A percentile compares a stretch with the other conserved stretches of the same genome.
Conservation (phyloP, 1,140 invertebrate genomes). For the Drosophila tristis region DNA sequence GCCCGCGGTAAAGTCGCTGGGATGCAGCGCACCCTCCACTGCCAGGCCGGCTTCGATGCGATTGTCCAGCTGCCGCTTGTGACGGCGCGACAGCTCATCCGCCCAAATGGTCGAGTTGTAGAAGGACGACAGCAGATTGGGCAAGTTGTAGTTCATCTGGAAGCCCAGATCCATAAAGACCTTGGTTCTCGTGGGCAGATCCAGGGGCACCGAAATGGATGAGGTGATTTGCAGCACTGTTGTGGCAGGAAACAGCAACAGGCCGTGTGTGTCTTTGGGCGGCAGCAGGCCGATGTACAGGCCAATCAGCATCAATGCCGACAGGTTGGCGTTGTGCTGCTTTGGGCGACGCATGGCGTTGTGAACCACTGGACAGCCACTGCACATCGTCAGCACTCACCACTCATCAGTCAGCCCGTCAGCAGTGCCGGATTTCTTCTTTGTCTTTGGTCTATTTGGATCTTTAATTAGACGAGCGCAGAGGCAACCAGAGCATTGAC, state of each 20-base stretch:
- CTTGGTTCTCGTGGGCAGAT: conserved; percentile 55
- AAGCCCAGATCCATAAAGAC: conserved; percentile 73
- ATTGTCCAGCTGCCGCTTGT: conserved; percentile 39
- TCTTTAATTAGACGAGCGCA: conserved; percentile 53
- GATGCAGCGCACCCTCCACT: conserved; percentile 41
- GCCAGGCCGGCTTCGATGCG: neutral
- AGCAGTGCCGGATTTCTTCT: conserved; percentile 1
- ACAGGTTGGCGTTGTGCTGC: conserved; percentile 39
- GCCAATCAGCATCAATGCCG: conserved; percentile 22
- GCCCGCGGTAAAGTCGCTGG: conserved; percentile 74
- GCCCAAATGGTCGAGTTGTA: conserved; percentile 70
- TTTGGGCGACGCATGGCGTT: conserved; percentile 54
- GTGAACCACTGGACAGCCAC: conserved; percentile 33
- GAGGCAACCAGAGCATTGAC: conserved; percentile 27
- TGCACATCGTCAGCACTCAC: neutral
- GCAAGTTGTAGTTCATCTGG: conserved; percentile 78
- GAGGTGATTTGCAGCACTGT: conserved; percentile 60
- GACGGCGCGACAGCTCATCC: conserved; percentile 45
- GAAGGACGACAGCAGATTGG: conserved; percentile 50
- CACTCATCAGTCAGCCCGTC: too few species aligned
- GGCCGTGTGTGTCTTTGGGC: neutral
- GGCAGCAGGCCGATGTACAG: conserved; percentile 6
- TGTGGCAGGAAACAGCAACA: conserved; percentile 43
- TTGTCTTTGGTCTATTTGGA: conserved; percentile 59
- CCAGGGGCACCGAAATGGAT: conserved; percentile 60